Base-by-base conservation (phyloP, 2,797 vertebrate genomes). In the Enteromius radiatus region DNA sequence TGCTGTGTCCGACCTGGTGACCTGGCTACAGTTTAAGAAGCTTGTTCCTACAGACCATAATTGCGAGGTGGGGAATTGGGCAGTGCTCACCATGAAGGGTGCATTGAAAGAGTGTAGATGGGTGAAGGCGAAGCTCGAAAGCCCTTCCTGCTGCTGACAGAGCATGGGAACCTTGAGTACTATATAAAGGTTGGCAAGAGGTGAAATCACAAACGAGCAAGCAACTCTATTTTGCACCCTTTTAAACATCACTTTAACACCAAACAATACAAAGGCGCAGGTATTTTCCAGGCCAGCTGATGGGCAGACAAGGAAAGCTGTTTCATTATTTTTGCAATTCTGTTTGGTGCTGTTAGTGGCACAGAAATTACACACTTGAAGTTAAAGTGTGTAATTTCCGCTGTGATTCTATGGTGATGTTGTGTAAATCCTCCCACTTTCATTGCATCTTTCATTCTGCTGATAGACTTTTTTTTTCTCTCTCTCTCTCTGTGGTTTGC, bases 401-500 rank as follows among this genome's bases (percentile, higher is more conserved):
- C 71, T 74, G 71, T 73, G 71, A 77, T 64, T 63, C 56, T 63
- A 76, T 41, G 52, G 14, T 75, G 36, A 76, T 78, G 76, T 65
- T 38, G 31, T 78, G 76, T 36, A 78, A 78, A 78, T 78, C 31
- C 63, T 49, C 45, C 76, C 21, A 65, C 63, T 38, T 78, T 52
- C 76, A 49, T 67, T 78, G 31, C 28, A 36, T 52, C 45, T 38
- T 64, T 64, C 9, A 69, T 69, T 68, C 31, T 47, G 43, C 12
- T 64, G 65, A 79, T 63, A 33, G 7, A 71, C 28, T 3, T 49
- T 78, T 80, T 4, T 10, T 49, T 3, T 68, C 12, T 36, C 0
- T 79, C 12, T 81, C 28, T 81, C 28, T 26, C 56, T 5, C 43
- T 45, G 49, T 8, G 52, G 78, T 80, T 47, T 28, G 41, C 52